Base-by-base conservation (phyloP, 2,888 invertebrate species). In the Cheilosia urbana region DNA sequence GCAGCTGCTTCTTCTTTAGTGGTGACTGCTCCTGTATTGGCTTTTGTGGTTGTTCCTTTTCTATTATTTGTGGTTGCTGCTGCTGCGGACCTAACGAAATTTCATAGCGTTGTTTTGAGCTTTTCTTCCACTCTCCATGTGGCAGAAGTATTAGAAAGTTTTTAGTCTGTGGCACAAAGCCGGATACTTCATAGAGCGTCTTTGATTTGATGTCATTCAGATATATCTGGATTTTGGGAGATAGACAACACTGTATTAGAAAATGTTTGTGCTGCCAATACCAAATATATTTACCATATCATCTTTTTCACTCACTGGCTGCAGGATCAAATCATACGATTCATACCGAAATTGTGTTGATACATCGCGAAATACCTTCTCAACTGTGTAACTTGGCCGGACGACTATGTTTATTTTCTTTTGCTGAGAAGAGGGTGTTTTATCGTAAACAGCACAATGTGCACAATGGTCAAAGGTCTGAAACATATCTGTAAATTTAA, bases 401-500 rank as follows among this genome's bases (percentile, higher is more conserved):
- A 92, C 91, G 30, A 92, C 90, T 51, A 92, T 88, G 81, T 89
- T 91, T 69, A 92, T 91, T 89, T 91, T 92, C 87, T 91, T 92
- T 69, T 91, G 90, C 76, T 90, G 90, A 34, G 92, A 90, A 65
- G 89, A 89, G 37, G 91, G 91, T 72, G 91, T 91, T 87, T 90
- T 91, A 87, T 92, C 92, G 84, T 89, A 89, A 55, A 92, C 91
- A 55, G 90, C 91, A 87, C 91, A 92, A 83, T 91, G 90, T 80
- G 90, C 89, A 80, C 89, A 88, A 78, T 85, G 63, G 57, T 78
- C 78, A 45, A 57, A 34, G 40, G 72, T 51, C 37, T 71, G 66
- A 63, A 81, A 71, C 85, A 85, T 85, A 13, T 72, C 85, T 85
- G 68, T 19, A 69, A 69, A 71, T 47, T 62, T 40, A 63, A 69